Evolutionary conservation across 1,140 invertebrate species (phyloP), one percentile per base, ranked within the genome.

Genomic region (Drosophila santomea): DNA sequence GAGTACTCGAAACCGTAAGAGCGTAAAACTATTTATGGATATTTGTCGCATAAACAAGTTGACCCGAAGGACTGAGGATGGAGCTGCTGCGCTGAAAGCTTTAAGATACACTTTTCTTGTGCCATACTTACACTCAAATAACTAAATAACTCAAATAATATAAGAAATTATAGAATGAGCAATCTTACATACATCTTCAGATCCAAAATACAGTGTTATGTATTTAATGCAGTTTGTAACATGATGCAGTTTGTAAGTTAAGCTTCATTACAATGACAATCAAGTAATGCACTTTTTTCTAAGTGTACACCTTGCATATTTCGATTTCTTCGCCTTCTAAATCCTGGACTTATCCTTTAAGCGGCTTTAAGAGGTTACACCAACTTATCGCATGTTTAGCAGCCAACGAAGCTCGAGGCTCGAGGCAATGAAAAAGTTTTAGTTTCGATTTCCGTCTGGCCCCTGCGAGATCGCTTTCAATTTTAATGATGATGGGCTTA

Each of bases 11-110:
- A 51, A 23, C 50, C 79, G 63, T 74, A 86, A 86, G 61, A 72
- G 83, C 84, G 73, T 62, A 79, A 86, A 88, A 88, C 84, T 88
- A 88, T 88, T 88, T 88, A 89, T 88, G 83, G 84, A 83, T 88
- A 88, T 88, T 88, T 83, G 72, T 56, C 75, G 83, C 83, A 88
- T 88, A 88, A 88, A 88, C 84, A 88, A 74, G 75, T 69, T 83
- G 76, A 88, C 83, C 83, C 78, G 54, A 68, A 57, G 74, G 63
- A 41, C 45, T 54, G 47, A 48, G 61, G 58, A 12, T 43, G 56
- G 38, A 35, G 44, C 39, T 36, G 60, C 23, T 45, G 43, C 44
- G 43, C 23, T n/a, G 57, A 36, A 74, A 62, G 80, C 80, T 83
- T 83, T 84, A 84, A 83, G 80, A 51, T 72, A 71, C 25, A 28